Evolutionary conservation across 2,888 invertebrate species (phyloP).

Genomic region (Zootermopsis nevadensis): DNA sequence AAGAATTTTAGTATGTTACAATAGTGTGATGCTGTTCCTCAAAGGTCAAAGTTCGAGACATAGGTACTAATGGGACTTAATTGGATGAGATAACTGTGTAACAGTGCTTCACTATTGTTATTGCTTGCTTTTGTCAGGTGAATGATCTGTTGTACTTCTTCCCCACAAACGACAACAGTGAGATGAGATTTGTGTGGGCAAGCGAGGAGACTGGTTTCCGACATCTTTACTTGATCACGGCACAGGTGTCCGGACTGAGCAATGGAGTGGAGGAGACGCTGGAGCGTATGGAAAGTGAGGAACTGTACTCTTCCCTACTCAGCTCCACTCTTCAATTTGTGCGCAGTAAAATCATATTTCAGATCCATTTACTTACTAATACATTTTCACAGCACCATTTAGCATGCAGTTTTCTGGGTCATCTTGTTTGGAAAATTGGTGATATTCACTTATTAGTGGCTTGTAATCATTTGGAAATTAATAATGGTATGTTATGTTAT

Average conservation of each 20-base stretch:
- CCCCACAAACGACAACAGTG: constrained; percentile 65
- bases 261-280: constrained; percentile 69
- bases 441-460: not conserved
- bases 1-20: no score
- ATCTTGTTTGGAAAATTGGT: not conserved
- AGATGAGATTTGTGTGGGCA: constrained; percentile 85
- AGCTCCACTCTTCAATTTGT: constrained; percentile 52
- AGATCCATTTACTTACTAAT: constrained; percentile 36
- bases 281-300: constrained; percentile 65
- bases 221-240: constrained; percentile 86
- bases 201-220: constrained; percentile 91
- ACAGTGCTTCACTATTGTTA: no score
- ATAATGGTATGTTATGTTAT: not conserved
- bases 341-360: constrained; percentile 52
- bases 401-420: not conserved
- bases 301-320: constrained; percentile 51
- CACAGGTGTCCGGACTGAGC: constrained; percentile 63
- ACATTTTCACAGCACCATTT: not conserved
- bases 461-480: not conserved
- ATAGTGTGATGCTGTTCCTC: no score
- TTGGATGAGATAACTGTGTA: no score
- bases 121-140: constrained; percentile 60
- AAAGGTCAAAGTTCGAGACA: no score
- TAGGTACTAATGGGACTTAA: no score
- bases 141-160: constrained; percentile 91